These are phyloP conservation scores for Dendrophyllia cribrosa DNA, from an alignment of 64 coral and sea anemone species.

Conservation along the genomic window DNA sequence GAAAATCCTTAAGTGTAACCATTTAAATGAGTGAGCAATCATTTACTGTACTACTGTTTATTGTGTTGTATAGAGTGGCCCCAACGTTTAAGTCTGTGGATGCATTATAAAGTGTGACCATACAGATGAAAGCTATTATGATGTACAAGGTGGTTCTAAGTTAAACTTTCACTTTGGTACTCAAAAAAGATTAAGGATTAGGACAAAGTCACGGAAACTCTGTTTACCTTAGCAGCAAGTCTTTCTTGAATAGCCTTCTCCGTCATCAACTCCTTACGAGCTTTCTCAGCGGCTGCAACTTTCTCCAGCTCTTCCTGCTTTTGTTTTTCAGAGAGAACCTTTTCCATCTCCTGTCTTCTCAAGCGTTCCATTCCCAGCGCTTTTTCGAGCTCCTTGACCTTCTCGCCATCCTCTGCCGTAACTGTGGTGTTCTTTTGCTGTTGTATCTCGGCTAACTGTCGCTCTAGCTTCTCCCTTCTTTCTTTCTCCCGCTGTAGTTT, in stretches of 20 bases:
- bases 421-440: slow-evolving; percentile 10
- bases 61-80: too few species aligned
- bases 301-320: slow-evolving; percentile 89
- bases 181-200: neutral
- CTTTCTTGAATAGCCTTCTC: slow-evolving; percentile 85
- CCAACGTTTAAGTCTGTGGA: too few species aligned
- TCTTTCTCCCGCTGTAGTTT: slow-evolving; percentile 43
- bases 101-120: too few species aligned
- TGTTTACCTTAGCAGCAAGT: slow-evolving; percentile 70
- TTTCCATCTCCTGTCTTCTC: slow-evolving; percentile 92
- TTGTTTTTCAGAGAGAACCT: slow-evolving; percentile 81
- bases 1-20: too few species aligned
- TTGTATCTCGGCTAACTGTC: slow-evolving; percentile 36
- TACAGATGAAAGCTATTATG: too few species aligned
- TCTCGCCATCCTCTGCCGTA: slow-evolving; percentile 46
- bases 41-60: too few species aligned
- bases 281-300: slow-evolving; percentile 81
- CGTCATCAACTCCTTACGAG: slow-evolving; percentile 85
- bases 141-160: too few species aligned
- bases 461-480: slow-evolving; percentile 1
- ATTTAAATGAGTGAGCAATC: too few species aligned
- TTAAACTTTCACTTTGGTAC: too few species aligned
- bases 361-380: slow-evolving; percentile 76
- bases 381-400: slow-evolving; percentile 90
- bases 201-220: neutral